Evolutionary conservation across 2,113 vertebrate genomes (phyloP), one percentile per base, ranked within the genome.

Genomic region (Oplegnathus fasciatus): DNA sequence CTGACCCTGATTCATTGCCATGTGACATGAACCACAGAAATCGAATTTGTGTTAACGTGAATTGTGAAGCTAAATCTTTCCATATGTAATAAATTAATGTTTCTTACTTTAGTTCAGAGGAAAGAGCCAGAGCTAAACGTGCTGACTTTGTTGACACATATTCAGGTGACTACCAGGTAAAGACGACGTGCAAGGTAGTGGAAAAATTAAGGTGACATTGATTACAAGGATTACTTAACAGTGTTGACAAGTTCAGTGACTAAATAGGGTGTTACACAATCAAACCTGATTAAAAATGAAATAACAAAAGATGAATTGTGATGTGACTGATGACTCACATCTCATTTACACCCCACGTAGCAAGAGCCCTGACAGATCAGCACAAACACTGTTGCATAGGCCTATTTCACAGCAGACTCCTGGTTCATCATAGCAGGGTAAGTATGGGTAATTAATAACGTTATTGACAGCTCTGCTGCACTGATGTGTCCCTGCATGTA

Each of bases 261-360:
- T 66, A 60, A 83, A 48, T 20, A 1, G 73, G 1, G 6, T 2
- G 57, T 77, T 40, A 55, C 2, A 9, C 32, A 58, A 26, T 66
- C 24, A 69, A 46, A 44, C 1, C 2, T 17, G 4, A 17, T 7
- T 44, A 8, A 17, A 71, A 52, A 68, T 14, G 0, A 67, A 34
- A 28, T 5, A 17, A 57, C 54, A 77, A 77, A 37, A 22, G 60
- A 40, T 28, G 0, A 32, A 54, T 17, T 72, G 17, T 67, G 8
- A 61, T 50, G 4, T 44, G 18, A 66, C 3, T 42, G 34, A 24
- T 83, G 86, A 91, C 44, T 72, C 74, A 77, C 10, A 34, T n/a
- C 3, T 75, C 9, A 20, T 42, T 42, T 24, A 6, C 3, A 24
- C 46, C 7, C 0, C 30, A 28, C 24, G 6, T 26, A 46, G 22